Conservation (phyloP, 2,113 vertebrate species). For the Chaetorhynchus papuensis region DNA sequence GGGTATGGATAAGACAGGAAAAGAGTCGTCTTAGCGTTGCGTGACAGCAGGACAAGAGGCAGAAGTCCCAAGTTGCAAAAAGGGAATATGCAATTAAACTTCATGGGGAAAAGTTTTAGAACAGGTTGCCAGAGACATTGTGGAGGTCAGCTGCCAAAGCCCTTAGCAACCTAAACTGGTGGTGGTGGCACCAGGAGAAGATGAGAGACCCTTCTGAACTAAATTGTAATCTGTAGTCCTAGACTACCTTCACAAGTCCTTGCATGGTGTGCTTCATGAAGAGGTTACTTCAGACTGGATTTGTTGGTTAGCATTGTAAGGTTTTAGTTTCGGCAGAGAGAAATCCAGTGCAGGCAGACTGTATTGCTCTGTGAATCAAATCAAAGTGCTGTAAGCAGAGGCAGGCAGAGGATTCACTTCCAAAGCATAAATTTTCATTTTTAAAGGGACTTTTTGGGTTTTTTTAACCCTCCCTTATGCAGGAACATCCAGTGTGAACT, state of each 20-base stretch:
- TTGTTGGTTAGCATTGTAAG: background rate
- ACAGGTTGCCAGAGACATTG: background rate
- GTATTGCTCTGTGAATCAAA: background rate
- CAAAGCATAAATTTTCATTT: background rate
- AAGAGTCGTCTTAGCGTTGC: background rate
- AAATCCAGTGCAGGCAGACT: background rate
- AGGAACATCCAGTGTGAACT: background rate
- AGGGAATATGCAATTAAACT: background rate
- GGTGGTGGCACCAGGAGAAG: background rate
- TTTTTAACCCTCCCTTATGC: background rate
- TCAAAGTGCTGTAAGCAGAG: background rate
- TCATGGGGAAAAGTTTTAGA: background rate
- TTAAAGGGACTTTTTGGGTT: background rate
- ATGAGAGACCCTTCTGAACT: background rate
- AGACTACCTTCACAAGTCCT: background rate
- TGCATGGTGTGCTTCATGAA: background rate
- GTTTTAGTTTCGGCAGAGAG: background rate
- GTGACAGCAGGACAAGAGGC: background rate
- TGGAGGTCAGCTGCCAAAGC: background rate
- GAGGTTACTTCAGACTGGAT: background rate
- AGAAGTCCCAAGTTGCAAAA: background rate
- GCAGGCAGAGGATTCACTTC: background rate
- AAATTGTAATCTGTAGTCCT: background rate
- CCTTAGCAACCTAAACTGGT: background rate
- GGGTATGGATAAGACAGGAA: background rate